Conservation (phyloP, 2,113 vertebrate species). For the Callospermophilus lateralis region DNA sequence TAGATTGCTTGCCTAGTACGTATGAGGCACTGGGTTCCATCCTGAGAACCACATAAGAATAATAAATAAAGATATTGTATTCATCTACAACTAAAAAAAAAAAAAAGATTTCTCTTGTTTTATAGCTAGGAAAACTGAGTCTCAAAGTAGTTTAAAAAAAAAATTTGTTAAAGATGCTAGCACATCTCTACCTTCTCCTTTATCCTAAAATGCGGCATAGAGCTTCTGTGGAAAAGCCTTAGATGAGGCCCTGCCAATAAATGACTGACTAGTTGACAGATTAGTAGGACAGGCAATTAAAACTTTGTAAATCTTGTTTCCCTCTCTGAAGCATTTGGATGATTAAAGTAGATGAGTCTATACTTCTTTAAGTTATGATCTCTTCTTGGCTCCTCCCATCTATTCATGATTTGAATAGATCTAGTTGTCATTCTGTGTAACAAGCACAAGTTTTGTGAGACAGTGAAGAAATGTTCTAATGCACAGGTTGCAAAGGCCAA, state of each 20-base stretch:
- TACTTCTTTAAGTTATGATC: slow-evolving; percentile 19
- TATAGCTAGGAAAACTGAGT: slow-evolving; percentile 19
- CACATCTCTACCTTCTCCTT: not conserved
- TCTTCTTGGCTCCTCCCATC: not conserved
- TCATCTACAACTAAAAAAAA: too few species aligned
- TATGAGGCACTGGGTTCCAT: too few species aligned
- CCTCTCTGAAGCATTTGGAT: not conserved
- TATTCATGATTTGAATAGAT: not conserved
- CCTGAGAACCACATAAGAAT: too few species aligned
- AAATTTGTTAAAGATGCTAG: not conserved
- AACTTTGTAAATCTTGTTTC: slow-evolving; percentile 14
- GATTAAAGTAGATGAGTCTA: slow-evolving; percentile 19
- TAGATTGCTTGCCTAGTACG: too few species aligned
- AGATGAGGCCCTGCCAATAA: not conserved
- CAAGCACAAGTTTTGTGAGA: not conserved
- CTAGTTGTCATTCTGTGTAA: not conserved
- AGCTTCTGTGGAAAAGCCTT: not conserved
- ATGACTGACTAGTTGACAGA: not conserved
- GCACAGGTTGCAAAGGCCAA: not conserved
- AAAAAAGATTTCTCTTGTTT: not conserved
- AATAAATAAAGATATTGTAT: too few species aligned
- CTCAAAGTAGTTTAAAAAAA: slow-evolving; percentile 12
- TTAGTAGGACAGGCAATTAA: not conserved
- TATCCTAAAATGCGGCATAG: not conserved
- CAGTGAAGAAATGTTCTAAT: not conserved